These are phyloP conservation scores for Lytechinus variegatus DNA, from an alignment of 35 echinoderm and acorn worm species.

Conservation along the genomic window DNA sequence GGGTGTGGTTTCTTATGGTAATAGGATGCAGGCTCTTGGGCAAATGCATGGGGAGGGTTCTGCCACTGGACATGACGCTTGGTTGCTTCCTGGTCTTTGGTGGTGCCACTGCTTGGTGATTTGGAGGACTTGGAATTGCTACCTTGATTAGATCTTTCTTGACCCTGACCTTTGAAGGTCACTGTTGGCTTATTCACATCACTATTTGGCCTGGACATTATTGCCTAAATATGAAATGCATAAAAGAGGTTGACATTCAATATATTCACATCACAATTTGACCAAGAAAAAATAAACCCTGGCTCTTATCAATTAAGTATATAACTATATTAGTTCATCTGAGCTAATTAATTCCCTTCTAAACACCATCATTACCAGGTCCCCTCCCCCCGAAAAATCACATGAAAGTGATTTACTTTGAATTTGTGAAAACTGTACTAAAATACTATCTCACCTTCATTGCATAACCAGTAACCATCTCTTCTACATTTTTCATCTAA, in stretches of 20 bases:
- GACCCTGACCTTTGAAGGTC: background rate
- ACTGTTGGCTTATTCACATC: background rate
- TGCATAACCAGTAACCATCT: too few relatives aligned
- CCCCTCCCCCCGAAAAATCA: too few relatives aligned
- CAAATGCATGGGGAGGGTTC: conserved; percentile 39
- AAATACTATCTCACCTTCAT: too few relatives aligned
- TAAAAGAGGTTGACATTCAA: background rate
- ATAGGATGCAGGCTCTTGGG: conserved; percentile 42
- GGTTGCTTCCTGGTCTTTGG: conserved; percentile 18
- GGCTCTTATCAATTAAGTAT: too few relatives aligned
- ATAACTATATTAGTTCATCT: too few relatives aligned
- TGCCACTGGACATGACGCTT: conserved; percentile 45
- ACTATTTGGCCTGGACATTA: conserved; percentile 64
- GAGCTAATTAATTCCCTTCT: too few relatives aligned
- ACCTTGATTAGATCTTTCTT: conserved; percentile 15
- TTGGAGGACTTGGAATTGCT: conserved; percentile 55
- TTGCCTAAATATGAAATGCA: conserved; percentile 44
- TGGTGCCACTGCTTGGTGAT: conserved; percentile 40
- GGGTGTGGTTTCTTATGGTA: conserved; percentile 26
- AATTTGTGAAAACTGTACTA: too few relatives aligned
- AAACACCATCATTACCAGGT: too few relatives aligned
- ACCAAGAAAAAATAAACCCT: too few relatives aligned
- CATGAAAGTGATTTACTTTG: too few relatives aligned
- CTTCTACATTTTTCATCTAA: too few relatives aligned
- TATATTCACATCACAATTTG: too few relatives aligned